These are phyloP conservation scores for Cepphus grylle DNA, from an alignment of 2,113 vertebrate genomes.

Conservation along the genomic window DNA sequence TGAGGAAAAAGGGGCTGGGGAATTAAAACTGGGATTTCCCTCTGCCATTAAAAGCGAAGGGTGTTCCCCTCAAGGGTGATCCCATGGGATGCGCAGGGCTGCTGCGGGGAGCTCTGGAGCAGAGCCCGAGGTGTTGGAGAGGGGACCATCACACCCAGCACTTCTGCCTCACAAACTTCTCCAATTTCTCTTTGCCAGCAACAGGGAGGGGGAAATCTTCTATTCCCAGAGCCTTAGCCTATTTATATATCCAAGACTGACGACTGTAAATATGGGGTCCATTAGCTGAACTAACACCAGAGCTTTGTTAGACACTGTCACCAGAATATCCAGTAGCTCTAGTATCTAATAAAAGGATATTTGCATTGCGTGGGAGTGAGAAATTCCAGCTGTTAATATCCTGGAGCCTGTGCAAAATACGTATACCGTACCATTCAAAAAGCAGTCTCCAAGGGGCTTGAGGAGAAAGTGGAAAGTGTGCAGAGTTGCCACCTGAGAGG, in stretches of 20 bases:
- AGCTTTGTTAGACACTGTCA: background rate
- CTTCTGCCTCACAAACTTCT: background rate
- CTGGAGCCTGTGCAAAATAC: background rate
- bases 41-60: background rate
- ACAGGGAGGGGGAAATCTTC: background rate
- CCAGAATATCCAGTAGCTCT: background rate
- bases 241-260: background rate
- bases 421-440: background rate
- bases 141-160: background rate
- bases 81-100: fast-evolving
- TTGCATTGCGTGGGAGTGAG: background rate
- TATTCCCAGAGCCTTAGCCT: background rate
- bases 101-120: background rate
- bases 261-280: background rate
- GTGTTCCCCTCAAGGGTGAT: background rate
- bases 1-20: background rate
- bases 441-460: background rate
- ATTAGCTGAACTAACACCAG: background rate
- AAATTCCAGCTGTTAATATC: background rate
- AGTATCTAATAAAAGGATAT: background rate
- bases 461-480: background rate
- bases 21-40: background rate
- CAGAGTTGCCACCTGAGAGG: background rate
- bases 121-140: fast-evolving
- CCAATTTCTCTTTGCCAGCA: background rate